Conservation (phyloP, 2,113 vertebrate genomes). For the Amphiprion percula region DNA sequence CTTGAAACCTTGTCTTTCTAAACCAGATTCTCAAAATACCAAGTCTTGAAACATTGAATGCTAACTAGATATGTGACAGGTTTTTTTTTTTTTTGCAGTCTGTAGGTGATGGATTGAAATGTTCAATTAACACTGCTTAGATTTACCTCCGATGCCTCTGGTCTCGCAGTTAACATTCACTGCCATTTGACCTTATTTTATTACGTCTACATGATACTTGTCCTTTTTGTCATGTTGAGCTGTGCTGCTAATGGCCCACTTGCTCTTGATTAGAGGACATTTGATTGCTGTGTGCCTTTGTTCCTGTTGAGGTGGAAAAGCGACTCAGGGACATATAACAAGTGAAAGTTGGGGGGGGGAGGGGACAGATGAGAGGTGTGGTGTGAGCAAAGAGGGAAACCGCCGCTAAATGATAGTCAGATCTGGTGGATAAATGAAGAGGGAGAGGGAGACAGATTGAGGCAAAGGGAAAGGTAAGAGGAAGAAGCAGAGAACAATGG, state of each 20-base stretch:
- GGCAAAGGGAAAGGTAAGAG: background rate
- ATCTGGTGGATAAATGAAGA: constrained; percentile 34
- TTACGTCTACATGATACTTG: constrained; percentile 43
- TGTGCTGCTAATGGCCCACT: constrained; percentile 46
- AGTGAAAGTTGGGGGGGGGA: constrained; percentile 12
- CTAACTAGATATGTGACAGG: background rate
- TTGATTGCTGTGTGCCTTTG: constrained; percentile 65
- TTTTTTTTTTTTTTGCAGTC: constrained; percentile 13
- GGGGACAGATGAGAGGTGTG: background rate
- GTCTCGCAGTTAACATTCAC: constrained; percentile 34
- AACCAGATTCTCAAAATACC: constrained; percentile 2
- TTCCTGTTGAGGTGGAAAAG: constrained; percentile 44
- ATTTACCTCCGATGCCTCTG: constrained; percentile 31
- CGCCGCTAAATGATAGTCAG: constrained; percentile 42
- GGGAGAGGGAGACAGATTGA: background rate
- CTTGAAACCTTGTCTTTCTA: constrained; percentile 12
- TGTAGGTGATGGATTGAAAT: constrained; percentile 26
- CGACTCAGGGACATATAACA: constrained; percentile 32
- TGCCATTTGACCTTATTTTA: constrained; percentile 16
- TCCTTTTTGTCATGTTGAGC: constrained; percentile 22
- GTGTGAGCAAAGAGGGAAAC: constrained; percentile 8
- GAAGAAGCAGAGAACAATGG: constrained; percentile 38
- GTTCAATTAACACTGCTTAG: constrained; percentile 40
- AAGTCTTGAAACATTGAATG: background rate
- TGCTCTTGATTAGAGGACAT: constrained; percentile 55